phyloP scores from a whole-genome alignment of 2,888 invertebrate species.

The Micoletzkya japonica region DNA sequence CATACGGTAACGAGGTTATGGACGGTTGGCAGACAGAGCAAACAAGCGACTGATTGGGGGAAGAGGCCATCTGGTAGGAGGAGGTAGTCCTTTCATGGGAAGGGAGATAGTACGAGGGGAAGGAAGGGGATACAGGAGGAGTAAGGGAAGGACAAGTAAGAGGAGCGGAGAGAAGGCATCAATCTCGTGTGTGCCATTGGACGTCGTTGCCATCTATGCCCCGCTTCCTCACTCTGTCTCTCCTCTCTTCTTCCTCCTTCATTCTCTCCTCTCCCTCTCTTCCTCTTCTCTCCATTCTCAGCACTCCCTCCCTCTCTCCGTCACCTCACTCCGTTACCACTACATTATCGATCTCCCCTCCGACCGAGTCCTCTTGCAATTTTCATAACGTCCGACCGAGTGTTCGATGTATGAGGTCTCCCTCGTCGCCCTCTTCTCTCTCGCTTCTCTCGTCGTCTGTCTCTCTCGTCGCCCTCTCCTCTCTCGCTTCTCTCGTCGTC shows the following conservation, averaged over 20 bases:
- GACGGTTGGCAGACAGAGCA: too few relatives aligned
- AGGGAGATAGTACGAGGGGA: too few relatives aligned
- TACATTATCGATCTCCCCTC: neutral
- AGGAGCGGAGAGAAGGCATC: too few relatives aligned
- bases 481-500: conserved; percentile 8
- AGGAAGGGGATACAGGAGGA: too few relatives aligned
- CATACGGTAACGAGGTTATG: too few relatives aligned
- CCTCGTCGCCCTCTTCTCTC: neutral
- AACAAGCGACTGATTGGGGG: too few relatives aligned
- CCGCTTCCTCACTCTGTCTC: neutral
- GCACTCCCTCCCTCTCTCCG: neutral
- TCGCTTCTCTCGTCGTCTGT: neutral
- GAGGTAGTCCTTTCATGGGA: too few relatives aligned
- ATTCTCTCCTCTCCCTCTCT: neutral
- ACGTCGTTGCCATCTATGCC: too few relatives aligned
- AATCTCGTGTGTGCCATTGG: too few relatives aligned
- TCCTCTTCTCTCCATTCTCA: neutral
- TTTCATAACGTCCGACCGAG: too few relatives aligned
- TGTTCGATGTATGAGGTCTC: neutral
- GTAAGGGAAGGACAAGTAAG: too few relatives aligned
- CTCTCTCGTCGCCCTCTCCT: neutral
- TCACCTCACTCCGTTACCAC: neutral
- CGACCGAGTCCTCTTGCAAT: neutral
- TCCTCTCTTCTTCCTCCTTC: neutral
- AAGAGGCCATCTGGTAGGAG: too few relatives aligned